phyloP scores from a whole-genome alignment of 2,113 vertebrate species.

The Eptatretus burgeri region DNA sequence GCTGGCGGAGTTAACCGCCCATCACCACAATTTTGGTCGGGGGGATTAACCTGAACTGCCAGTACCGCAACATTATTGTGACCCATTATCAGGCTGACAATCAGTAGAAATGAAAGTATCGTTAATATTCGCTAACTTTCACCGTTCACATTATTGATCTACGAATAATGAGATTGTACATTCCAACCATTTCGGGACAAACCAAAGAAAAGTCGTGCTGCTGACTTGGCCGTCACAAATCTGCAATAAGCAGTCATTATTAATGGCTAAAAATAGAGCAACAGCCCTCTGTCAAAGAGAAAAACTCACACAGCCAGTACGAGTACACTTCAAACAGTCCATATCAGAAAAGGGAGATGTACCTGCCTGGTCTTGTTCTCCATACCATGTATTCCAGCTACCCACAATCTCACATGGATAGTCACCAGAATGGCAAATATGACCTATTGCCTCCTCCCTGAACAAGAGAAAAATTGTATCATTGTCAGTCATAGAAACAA shows the following conservation, averaged over 20 bases:
- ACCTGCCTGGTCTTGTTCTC: conserved; percentile 5
- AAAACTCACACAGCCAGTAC: background rate
- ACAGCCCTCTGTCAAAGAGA: background rate
- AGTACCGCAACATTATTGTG: no score
- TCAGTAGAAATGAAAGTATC: no score
- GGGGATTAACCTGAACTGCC: no score
- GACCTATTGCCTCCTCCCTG: background rate
- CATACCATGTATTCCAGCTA: conserved; percentile 2
- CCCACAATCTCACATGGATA: conserved; percentile 6
- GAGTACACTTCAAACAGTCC: background rate
- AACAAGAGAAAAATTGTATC: background rate
- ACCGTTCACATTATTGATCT: no score
- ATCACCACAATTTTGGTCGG: no score
- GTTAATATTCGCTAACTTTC: no score
- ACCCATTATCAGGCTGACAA: no score
- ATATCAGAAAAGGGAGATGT: background rate
- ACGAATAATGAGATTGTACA: no score
- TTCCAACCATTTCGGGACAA: no score
- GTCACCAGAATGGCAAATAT: conserved; percentile 1
- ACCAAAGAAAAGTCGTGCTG: background rate
- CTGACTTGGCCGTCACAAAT: background rate
- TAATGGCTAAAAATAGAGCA: background rate
- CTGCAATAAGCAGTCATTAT: background rate
- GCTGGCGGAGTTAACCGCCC: no score
- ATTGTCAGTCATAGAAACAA: background rate